These are phyloP conservation scores for Crypturellus undulatus DNA, from an alignment of 2,113 vertebrate species.

Conservation along the genomic window DNA sequence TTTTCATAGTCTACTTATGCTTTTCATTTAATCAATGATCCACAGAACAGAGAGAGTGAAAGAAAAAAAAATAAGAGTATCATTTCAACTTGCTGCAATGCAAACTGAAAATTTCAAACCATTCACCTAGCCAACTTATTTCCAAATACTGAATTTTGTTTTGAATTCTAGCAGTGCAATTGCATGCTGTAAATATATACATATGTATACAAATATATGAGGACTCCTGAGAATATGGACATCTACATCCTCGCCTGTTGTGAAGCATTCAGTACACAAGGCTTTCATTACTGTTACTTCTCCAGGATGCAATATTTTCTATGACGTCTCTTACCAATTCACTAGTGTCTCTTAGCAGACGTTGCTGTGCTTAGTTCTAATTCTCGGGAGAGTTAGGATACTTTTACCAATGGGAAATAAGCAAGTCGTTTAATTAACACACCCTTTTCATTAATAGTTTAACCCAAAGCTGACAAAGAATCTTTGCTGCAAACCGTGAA, in stretches of 20 bases:
- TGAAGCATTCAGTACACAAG: neutral
- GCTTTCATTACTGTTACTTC: neutral
- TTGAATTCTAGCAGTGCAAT: neutral
- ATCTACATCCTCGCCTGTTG: neutral
- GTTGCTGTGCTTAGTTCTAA: slow-evolving; percentile 41
- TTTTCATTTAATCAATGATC: neutral
- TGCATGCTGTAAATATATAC: neutral
- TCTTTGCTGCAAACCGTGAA: slow-evolving; percentile 23
- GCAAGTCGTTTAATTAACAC: slow-evolving; percentile 70
- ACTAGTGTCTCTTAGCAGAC: slow-evolving; percentile 37
- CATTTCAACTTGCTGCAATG: neutral
- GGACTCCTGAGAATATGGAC: neutral
- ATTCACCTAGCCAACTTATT: neutral
- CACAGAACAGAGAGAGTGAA: neutral
- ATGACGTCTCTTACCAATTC: slow-evolving; percentile 62
- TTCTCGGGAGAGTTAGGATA: slow-evolving; percentile 53
- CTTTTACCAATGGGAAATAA: slow-evolving; percentile 75
- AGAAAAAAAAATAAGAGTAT: neutral
- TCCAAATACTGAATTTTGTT: neutral
- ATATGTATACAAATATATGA: neutral
- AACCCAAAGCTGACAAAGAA: slow-evolving; percentile 38
- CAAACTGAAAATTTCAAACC: neutral
- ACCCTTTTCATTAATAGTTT: slow-evolving; percentile 50
- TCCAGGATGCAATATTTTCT: slow-evolving; percentile 45
- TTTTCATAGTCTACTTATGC: neutral